Evolutionary conservation across 1,140 invertebrate species (phyloP), one percentile per base, ranked within the genome.

Genomic region (Platyscapa corneri): DNA sequence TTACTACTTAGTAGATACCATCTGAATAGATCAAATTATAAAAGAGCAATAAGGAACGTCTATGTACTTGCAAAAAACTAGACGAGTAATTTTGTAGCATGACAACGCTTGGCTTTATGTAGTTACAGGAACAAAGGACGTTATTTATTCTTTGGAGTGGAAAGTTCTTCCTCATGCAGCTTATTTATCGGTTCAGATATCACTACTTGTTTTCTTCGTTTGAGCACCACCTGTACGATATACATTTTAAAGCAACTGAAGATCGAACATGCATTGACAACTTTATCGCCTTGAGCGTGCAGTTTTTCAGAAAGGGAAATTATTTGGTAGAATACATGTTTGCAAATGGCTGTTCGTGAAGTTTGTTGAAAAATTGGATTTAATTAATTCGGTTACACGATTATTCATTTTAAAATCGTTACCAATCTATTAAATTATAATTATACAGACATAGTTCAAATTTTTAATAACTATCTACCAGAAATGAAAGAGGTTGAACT

Each of bases 11-110:
- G 39, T 72, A 34, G 39, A 72, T 72, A 37, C 10, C 0, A 39
- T 72, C 32, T 39, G 39, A 34, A 72, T 23, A 70, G 32, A 20
- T 39, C 0, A 18, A 72, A 39, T 37, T 1, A 18, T 12, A 18
- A 72, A 14, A 39, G 10, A 72, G 23, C 32, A 18, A 72, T 20
- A 20, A 23, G 20, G 20, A 39, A 72, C 14, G 20, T 34, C 34
- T 27, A 39, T 12, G 32, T 27, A 18, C 27, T 5, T 74, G 37
- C 20, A 46, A 6, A 37, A 18, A 46, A 75, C 23, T 46, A 75
- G 67, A 72, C 67, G 16, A 39, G 67, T 72, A 72, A 72, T 72
- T 72, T 72, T 72, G 18, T 34, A 72, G 34, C 67, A 39, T 72
- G 67, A 72, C 67, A 39, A 72, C 8, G 34, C 34, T 72, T 39